Evolutionary conservation across 2,888 invertebrate species (phyloP).

Genomic region (Copidosoma aretas): DNA sequence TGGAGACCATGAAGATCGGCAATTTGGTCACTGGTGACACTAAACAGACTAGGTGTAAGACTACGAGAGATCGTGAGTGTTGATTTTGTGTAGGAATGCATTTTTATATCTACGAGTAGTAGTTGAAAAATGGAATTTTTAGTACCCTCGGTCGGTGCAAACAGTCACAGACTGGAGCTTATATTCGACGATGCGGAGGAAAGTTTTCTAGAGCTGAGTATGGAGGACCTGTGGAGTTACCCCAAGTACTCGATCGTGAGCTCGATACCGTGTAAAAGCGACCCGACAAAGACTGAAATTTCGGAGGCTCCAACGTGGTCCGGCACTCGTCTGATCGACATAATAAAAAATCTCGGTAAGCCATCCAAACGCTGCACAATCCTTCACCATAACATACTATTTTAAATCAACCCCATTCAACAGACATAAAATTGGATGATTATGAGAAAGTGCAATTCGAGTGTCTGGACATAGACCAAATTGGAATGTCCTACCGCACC

Average conservation of each 20-base stretch:
- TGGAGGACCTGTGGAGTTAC: neutral
- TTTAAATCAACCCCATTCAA: no score
- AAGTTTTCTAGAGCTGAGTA: neutral
- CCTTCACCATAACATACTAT: no score
- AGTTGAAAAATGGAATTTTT: no score
- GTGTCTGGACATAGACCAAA: constrained; percentile 6
- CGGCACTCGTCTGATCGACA: neutral
- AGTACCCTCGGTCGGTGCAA: neutral
- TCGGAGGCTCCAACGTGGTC: neutral
- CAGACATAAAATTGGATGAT: neutral
- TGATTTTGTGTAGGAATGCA: neutral
- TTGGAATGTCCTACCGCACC: neutral
- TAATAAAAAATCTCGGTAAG: neutral
- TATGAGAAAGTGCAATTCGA: constrained; percentile 12
- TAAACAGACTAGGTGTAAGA: neutral
- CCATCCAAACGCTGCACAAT: neutral
- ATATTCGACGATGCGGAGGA: neutral
- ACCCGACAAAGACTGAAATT: neutral
- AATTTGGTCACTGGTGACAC: neutral
- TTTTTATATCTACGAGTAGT: neutral
- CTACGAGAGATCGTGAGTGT: neutral
- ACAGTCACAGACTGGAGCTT: neutral
- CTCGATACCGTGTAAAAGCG: neutral
- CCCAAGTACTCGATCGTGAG: neutral
- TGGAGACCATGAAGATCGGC: neutral